phyloP scores from a whole-genome alignment of 2,888 invertebrate genomes.

The Spodoptera picta region DNA sequence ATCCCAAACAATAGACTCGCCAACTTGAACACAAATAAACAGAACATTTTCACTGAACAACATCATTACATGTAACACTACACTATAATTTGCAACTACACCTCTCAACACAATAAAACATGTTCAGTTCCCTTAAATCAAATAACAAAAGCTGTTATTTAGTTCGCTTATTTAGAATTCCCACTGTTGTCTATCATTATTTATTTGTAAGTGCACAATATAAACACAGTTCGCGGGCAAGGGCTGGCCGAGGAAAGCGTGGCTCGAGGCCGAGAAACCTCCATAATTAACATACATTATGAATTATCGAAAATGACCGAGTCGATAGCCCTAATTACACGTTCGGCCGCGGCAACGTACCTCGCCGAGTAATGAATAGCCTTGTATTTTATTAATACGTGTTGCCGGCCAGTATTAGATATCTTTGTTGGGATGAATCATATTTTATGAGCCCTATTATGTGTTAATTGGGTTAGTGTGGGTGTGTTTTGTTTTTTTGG shows the following conservation, averaged over 20 bases:
- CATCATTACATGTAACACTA: constrained; percentile 1
- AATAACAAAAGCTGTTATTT: constrained; percentile 62
- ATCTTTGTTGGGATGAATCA: constrained; percentile 79
- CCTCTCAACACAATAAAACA: constrained; percentile 36
- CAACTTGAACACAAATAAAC: background rate
- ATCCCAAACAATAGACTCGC: background rate
- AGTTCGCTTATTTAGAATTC: constrained; percentile 60
- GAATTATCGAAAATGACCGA: constrained; percentile 86
- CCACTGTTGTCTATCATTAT: constrained; percentile 66
- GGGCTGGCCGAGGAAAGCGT: constrained; percentile 57
- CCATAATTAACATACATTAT: constrained; percentile 88
- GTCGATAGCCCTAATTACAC: constrained; percentile 83
- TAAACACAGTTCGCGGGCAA: constrained; percentile 63
- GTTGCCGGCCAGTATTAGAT: constrained; percentile 78
- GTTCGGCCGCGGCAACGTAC: constrained; percentile 71
- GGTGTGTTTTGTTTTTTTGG: constrained; percentile 42
- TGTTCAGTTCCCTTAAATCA: constrained; percentile 54
- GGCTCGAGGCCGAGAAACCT: constrained; percentile 77
- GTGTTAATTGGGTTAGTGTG: constrained; percentile 76
- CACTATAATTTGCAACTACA: constrained; percentile 19
- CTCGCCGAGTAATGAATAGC: constrained; percentile 78
- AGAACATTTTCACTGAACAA: background rate
- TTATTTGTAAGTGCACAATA: constrained; percentile 66
- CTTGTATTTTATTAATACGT: constrained; percentile 81
- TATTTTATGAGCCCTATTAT: constrained; percentile 75